These are phyloP conservation scores for Bovichtus diacanthus DNA, from an alignment of 2,797 vertebrate genomes.

Conservation along the genomic window DNA sequence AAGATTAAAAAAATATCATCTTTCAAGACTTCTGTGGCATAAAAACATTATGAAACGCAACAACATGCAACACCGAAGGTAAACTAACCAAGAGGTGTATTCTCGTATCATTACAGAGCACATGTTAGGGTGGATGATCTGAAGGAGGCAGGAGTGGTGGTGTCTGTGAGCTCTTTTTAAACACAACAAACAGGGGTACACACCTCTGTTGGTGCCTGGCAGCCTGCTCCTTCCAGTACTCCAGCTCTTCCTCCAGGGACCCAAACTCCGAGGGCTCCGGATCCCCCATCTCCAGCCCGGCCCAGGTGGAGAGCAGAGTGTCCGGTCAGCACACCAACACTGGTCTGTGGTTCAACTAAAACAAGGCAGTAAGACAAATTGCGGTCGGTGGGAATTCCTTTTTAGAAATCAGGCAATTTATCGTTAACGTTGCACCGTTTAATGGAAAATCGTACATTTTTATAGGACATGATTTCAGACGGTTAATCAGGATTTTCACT, in stretches of 20 bases:
- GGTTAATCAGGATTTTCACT: accelerated
- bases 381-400: accelerated
- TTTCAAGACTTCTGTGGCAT: neutral
- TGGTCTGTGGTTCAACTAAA: neutral
- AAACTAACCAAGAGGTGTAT: neutral
- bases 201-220: constrained; percentile 90
- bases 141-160: neutral
- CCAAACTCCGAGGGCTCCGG: constrained; percentile 79
- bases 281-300: constrained; percentile 75
- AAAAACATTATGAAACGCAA: neutral
- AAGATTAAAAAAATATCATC: neutral
- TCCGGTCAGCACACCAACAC: neutral
- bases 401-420: neutral
- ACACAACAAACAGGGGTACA: neutral
- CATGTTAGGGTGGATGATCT: neutral
- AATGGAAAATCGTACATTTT: accelerated
- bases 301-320: neutral
- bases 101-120: neutral
- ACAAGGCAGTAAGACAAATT: neutral
- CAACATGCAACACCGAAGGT: no score
- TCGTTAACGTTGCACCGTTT: accelerated
- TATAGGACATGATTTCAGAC: accelerated
- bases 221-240: constrained; percentile 92
- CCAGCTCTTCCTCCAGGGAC: constrained; percentile 89
- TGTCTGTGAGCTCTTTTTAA: neutral